These are phyloP conservation scores for Formica exsecta DNA, from an alignment of 1,140 invertebrate genomes.

Conservation along the genomic window DNA sequence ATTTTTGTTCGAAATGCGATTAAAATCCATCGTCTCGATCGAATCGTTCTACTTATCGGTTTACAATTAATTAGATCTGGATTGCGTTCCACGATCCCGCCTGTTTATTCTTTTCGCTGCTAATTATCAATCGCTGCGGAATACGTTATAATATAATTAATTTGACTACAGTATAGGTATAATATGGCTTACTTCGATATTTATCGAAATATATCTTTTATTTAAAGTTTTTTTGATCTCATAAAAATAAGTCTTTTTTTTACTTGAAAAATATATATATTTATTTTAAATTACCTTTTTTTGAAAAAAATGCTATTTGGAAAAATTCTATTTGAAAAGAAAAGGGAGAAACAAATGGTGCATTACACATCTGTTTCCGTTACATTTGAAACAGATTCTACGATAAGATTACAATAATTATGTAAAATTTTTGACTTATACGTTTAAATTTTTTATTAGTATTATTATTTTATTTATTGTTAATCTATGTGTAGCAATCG, in stretches of 20 bases:
- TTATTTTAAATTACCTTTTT: background rate
- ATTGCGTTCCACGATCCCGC: conserved; percentile 19
- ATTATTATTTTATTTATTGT: background rate
- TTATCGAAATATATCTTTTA: background rate
- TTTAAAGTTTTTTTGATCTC: background rate
- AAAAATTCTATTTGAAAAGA: background rate
- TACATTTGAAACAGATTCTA: background rate
- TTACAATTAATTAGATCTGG: conserved; percentile 8
- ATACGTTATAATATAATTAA: conserved; percentile 21
- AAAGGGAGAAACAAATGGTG: too few relatives aligned
- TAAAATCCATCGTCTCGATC: conserved; percentile 58
- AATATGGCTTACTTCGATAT: background rate
- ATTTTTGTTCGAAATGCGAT: conserved; percentile 74
- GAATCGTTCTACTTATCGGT: conserved; percentile 42
- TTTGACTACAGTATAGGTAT: background rate
- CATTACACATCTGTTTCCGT: background rate
- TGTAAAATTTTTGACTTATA: background rate
- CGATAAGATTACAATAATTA: background rate
- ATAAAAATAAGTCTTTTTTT: background rate
- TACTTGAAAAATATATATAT: background rate
- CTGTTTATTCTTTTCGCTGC: conserved; percentile 9
- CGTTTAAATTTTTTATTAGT: background rate
- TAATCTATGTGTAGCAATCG: background rate
- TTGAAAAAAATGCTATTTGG: background rate
- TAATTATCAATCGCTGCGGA: background rate